phyloP scores from a whole-genome alignment of 2,888 invertebrate genomes.

The Dioctria linearis region DNA sequence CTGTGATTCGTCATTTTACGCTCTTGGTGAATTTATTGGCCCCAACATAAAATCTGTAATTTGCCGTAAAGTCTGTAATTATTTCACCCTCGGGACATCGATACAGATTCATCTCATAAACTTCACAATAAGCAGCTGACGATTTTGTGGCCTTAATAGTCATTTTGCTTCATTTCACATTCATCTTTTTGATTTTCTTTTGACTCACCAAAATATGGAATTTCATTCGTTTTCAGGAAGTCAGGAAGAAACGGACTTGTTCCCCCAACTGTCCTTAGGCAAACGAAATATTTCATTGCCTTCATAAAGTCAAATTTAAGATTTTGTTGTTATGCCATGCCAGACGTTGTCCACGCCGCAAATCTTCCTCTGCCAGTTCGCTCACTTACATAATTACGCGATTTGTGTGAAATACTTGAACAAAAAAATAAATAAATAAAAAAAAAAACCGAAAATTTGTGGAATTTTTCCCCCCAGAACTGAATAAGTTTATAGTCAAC shows the following conservation, averaged over 20 bases:
- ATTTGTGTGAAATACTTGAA: background rate
- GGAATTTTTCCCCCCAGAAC: background rate
- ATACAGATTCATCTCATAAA: conserved; percentile 13
- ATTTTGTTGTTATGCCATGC: conserved; percentile 11
- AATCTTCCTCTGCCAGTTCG: background rate
- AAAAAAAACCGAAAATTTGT: background rate
- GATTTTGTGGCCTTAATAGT: conserved; percentile 18
- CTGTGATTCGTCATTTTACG: conserved; percentile 29
- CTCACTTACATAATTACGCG: background rate
- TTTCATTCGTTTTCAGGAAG: background rate
- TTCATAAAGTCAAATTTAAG: conserved; percentile 39
- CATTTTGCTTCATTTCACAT: conserved; percentile 14
- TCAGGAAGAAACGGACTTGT: background rate
- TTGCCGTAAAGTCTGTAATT: conserved; percentile 43
- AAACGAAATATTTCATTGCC: conserved; percentile 1
- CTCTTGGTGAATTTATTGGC: conserved; percentile 25
- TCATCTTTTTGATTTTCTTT: conserved; percentile 7
- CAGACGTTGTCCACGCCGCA: background rate
- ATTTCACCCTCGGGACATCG: conserved; percentile 18
- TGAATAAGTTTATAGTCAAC: background rate
- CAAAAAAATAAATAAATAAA: background rate
- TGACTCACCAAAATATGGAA: conserved; percentile 1
- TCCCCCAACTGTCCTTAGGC: background rate
- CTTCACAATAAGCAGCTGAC: conserved; percentile 16
- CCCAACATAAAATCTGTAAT: conserved; percentile 31